A percentile compares a stretch with the other conserved stretches of the same genome.
phyloP scores from a whole-genome alignment of 2,113 vertebrate genomes.

The Collichthys lucidus region DNA sequence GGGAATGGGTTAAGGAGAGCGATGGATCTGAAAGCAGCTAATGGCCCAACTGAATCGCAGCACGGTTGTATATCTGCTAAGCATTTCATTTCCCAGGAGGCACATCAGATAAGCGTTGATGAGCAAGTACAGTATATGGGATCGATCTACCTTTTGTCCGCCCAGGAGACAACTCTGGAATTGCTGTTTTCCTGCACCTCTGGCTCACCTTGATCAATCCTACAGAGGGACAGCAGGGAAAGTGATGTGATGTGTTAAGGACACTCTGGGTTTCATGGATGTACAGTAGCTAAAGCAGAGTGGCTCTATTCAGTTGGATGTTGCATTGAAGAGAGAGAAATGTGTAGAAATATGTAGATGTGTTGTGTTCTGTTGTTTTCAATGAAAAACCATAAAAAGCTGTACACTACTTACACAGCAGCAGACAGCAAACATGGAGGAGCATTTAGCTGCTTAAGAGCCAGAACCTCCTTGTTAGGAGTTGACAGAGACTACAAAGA shows the following conservation, averaged over 20 bases:
- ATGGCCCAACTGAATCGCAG: conserved; percentile 31
- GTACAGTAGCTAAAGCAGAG: neutral
- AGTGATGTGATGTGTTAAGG: neutral
- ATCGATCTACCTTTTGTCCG: conserved; percentile 24
- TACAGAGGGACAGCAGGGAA: neutral
- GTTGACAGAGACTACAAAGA: too few relatives aligned
- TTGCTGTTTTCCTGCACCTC: conserved; percentile 13
- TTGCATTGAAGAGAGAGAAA: neutral
- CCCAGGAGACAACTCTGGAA: neutral
- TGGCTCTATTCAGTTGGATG: neutral
- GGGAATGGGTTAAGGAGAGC: neutral
- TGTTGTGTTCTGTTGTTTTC: too few relatives aligned
- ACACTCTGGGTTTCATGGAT: neutral
- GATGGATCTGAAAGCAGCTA: conserved; percentile 12
- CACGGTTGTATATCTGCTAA: conserved; percentile 20
- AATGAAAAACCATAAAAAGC: too few relatives aligned
- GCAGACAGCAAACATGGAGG: too few relatives aligned
- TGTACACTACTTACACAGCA: too few relatives aligned
- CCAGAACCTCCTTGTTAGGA: too few relatives aligned
- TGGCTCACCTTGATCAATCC: conserved; percentile 29
- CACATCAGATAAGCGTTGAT: conserved; percentile 35
- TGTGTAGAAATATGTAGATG: neutral
- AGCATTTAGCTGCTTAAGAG: too few relatives aligned
- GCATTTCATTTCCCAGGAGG: conserved; percentile 47
- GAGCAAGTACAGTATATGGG: neutral